phyloP scores from a whole-genome alignment of 2,888 invertebrate species.

The Brachyopa scutellaris region DNA sequence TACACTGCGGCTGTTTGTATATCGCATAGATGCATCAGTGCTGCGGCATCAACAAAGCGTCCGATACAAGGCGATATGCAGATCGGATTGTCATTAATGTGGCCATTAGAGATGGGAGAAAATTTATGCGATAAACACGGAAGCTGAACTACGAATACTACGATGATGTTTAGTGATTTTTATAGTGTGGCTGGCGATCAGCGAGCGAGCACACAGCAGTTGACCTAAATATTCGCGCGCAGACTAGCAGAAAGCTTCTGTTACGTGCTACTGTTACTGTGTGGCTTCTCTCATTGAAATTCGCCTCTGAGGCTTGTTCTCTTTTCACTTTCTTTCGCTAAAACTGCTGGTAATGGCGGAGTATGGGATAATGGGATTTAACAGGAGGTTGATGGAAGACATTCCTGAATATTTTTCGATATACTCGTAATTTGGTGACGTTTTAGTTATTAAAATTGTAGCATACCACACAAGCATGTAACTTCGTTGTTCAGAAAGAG shows the following conservation, averaged over 20 bases:
- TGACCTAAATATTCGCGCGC: slow-evolving; percentile 54
- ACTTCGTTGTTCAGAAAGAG: too few species aligned
- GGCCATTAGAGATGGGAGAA: slow-evolving; percentile 47
- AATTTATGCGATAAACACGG: slow-evolving; percentile 65
- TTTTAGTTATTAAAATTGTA: too few species aligned
- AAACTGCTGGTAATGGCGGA: too few species aligned
- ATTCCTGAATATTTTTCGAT: too few species aligned
- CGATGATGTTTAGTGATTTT: slow-evolving; percentile 41
- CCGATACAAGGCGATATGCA: slow-evolving; percentile 47
- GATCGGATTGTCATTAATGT: slow-evolving; percentile 58
- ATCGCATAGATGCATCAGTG: slow-evolving; percentile 28
- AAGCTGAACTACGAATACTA: slow-evolving; percentile 48
- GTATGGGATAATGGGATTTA: background rate
- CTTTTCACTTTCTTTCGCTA: slow-evolving; percentile 55
- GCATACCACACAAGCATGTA: too few species aligned
- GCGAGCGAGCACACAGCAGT: slow-evolving; percentile 26
- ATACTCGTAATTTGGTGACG: too few species aligned
- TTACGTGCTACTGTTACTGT: slow-evolving; percentile 24
- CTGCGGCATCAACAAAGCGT: slow-evolving; percentile 53
- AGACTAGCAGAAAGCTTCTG: slow-evolving; percentile 21
- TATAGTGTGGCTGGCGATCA: slow-evolving; percentile 43
- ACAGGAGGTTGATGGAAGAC: too few species aligned
- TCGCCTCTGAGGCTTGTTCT: slow-evolving; percentile 31
- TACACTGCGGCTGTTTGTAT: slow-evolving; percentile 48
- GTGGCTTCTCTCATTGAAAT: too few species aligned